Base-by-base conservation (phyloP, 2,888 invertebrate species). In the Tipula vernalis region DNA sequence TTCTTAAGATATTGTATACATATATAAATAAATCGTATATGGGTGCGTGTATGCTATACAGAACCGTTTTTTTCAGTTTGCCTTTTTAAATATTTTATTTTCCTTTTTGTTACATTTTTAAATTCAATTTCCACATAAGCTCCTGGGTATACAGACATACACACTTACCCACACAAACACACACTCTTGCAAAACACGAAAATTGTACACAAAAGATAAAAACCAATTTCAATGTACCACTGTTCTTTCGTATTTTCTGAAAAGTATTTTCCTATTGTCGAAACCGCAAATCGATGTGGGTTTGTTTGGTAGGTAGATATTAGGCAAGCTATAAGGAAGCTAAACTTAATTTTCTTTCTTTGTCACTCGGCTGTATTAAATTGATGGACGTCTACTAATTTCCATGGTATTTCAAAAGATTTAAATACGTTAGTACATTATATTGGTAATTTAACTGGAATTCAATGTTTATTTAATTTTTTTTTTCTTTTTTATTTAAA, bases 101-200 rank as follows among this genome's bases (percentile, higher is more conserved):
- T 85, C 39, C 8, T 84, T 84, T 84, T 13, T 39, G 39, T n/a
- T 84, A 41, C 39, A 39, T 36, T 84, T 39, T 84, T 84, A 39
- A 39, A 84, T 84, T 84, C 84, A 84, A 84, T 84, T 83, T 84
- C 39, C 84, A 84, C 84, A 41, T 84, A 84, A 84, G 84, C 84
- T 39, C 41, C 15, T 84, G 84, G 84, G 84, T 84, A 83, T 83
- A 83, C 13, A 36, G 51, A 15, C 15, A 57, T 15, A 57, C 44
- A 51, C 51, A 51, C 13, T 10, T 12, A 47, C 13, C 6, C 51
- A 51, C 44, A 44, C 10, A 44, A 3, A 51, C 51, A 51, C 4
- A 3, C 51, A 51, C 2, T 10, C 47, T 0, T 28, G n/a, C n/a
- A 57, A 71, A 12, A 71, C 28, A 71, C 71, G 28, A 71, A 71